Evolutionary conservation across 2,113 vertebrate genomes (phyloP), one percentile per base, ranked within the genome.

Genomic region (Cottus gobio): DNA sequence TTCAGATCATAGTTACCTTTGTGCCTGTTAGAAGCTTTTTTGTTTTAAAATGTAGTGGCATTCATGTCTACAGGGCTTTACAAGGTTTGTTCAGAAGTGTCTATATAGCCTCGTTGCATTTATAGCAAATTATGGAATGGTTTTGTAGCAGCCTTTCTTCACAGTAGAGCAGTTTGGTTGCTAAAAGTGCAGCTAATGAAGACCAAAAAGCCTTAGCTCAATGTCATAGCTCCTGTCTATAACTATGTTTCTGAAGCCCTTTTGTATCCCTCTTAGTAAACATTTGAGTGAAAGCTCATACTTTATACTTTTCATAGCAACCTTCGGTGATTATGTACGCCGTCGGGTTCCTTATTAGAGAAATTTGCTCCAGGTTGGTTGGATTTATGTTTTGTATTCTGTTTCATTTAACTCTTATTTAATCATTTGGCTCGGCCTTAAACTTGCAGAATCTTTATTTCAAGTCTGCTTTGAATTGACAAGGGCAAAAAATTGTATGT

Each of bases 191-290:
- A 88, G 79, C 84, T 79, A 70, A 74, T 57, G 66, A 88, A 90
- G 80, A 92, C 90, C 90, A 90, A 90, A 92, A 91, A 87, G 86
- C 85, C 79, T 83, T 84, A 78, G 71, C 70, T 83, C 67, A 36
- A 44, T 74, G 30, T 80, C 64, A 15, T 78, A 63, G 63, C 71
- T 80, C 46, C 65, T 61, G 64, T 74, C 72, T 75, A 20, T 64
- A 71, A 68, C 39, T 26, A 1, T 24, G 56, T 62, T 46, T 34
- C 36, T 84, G 28, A 75, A 72, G 52, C 74, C 31, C 66, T 79
- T 69, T 74, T 71, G 56, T 54, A 62, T 67, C 69, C 2, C 26
- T 39, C 7, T 22, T 28, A 30, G 30, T 34, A 64, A 73, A 54
- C 28, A 60, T 84, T 73, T 77, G 62, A 76, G 24, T 70, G 37